Evolutionary conservation across 2,113 vertebrate species (phyloP).

Genomic region (Campylomormyrus numenius): DNA sequence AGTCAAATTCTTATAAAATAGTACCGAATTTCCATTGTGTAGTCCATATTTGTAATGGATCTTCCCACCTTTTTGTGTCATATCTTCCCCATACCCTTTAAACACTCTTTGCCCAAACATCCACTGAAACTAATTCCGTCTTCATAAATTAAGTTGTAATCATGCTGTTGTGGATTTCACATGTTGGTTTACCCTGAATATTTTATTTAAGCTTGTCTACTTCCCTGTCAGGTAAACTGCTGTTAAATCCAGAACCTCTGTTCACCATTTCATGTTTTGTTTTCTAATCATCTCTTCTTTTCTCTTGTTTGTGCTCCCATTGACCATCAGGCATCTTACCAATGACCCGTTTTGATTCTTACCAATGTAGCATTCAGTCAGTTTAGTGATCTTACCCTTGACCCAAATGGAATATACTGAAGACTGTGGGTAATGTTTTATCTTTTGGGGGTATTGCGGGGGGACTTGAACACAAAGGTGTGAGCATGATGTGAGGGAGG

Average conservation of each 20-base stretch:
- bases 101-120: not conserved
- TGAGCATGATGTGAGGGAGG: not conserved
- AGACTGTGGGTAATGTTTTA: not conserved
- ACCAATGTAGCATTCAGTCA: not conserved
- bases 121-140: not conserved
- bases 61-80: not conserved
- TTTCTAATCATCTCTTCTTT: not conserved
- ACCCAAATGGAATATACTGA: not conserved
- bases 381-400: not conserved
- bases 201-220: not conserved
- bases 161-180: not conserved
- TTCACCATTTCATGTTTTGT: not conserved
- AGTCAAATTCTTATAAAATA: not conserved
- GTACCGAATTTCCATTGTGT: not conserved
- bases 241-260: not conserved
- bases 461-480: not conserved
- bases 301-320: not conserved
- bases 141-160: not conserved
- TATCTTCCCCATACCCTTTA: not conserved
- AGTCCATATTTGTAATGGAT: not conserved
- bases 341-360: not conserved
- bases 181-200: not conserved
- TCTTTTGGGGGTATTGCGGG: not conserved
- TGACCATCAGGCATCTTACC: not conserved
- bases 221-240: not conserved